These are phyloP conservation scores for Manis javanica DNA, from an alignment of 2,797 vertebrate genomes.

Conservation along the genomic window DNA sequence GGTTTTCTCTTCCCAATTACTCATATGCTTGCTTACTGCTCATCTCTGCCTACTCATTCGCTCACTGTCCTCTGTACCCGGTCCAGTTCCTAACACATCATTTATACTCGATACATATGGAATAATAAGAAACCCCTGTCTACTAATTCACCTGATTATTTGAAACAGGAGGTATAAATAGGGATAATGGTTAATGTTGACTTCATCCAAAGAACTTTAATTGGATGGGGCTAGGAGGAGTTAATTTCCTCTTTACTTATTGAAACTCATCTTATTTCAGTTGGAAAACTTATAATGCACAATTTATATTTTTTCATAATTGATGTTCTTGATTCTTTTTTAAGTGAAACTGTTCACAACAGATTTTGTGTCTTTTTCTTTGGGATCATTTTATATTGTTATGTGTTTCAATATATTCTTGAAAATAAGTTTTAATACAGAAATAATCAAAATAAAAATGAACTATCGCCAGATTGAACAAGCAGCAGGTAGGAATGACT, in stretches of 20 bases:
- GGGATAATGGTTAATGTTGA: neutral
- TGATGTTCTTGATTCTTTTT: slow-evolving; percentile 27
- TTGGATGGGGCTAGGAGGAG: neutral
- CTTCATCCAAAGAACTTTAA: slow-evolving; percentile 21
- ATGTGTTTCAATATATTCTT: slow-evolving; percentile 16
- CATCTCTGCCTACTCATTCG: neutral
- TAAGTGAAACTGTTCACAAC: neutral
- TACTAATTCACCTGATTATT: neutral
- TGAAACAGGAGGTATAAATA: neutral
- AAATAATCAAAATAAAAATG: slow-evolving; percentile 31
- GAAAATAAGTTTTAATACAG: neutral
- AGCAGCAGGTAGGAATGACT: neutral
- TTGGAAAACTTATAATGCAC: neutral
- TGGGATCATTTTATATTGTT: slow-evolving; percentile 19
- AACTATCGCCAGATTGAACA: neutral
- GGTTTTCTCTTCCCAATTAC: neutral
- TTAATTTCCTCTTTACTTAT: neutral
- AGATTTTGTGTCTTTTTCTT: neutral
- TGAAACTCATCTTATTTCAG: slow-evolving; percentile 39
- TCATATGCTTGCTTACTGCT: neutral
- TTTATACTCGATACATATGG: neutral
- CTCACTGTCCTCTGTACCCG: neutral
- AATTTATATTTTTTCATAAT: slow-evolving; percentile 32
- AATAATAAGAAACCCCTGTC: neutral
- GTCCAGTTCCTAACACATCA: neutral